Evolutionary conservation across 2,113 vertebrate species (phyloP), one percentile per base, ranked within the genome.

Genomic region (Rostratula benghalensis): DNA sequence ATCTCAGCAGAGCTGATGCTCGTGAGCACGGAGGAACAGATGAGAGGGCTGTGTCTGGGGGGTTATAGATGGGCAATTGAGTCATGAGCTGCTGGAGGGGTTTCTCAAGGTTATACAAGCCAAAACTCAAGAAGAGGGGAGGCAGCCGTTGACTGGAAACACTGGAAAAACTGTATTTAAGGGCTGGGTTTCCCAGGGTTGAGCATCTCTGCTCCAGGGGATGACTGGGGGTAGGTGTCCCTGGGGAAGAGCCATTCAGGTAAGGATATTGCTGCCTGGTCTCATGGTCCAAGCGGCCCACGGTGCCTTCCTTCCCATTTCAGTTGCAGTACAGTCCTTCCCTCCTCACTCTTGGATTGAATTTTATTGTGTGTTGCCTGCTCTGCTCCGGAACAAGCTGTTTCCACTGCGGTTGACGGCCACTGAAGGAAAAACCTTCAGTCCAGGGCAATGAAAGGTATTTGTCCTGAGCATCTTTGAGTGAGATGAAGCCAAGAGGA

Each of bases 281-380:
- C 35, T 51, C 6, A 0, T 2, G 19, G 17, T 25, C 80, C 30
- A 8, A 51, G 69, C 46, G 23, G 41, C 23, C 28, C 27, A 4
- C 0, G 0, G 30, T 23, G 48, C 50, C 24, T 53, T 56, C 35
- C 4, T 11, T 33, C 46, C n/a, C 16, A 1, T 37, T 5, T 30
- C 19, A 4, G 19, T 0, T 10, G 46, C 5, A 9, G 11, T 5
- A 3, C 39, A 61, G 45, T 10, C 23, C 28, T 59, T 31, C 25
- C 31, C 57, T 54, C n/a, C 37, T 54, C 8, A 1, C 12, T 76
- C 22, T 30, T 9, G 41, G 64, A 73, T 11, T 61, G 35, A 16
- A 8, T 73, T 17, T 84, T 13, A 16, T 35, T 3, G 2, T 54
- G 10, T 11, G 25, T 37, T 73, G 25, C 9, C 35, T 41, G 45